Base-by-base conservation (phyloP, 2,888 invertebrate species). In the Amphimallon solstitiale region DNA sequence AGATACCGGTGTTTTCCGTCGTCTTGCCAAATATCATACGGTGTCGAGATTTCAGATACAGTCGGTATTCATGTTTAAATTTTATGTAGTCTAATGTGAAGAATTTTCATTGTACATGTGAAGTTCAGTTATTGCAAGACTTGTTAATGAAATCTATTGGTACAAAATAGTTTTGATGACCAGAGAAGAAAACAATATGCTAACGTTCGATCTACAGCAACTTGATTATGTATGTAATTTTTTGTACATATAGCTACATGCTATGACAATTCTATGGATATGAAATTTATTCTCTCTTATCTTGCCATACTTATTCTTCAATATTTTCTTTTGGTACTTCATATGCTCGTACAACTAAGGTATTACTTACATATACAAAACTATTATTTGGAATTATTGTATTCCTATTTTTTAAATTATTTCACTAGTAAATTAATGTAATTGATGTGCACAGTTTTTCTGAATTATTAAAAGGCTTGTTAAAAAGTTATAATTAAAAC, bases 181-280 rank as follows among this genome's bases (percentile, higher is more conserved):
- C n/a, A n/a, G n/a, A n/a, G n/a, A 43, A 61, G 37, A 35, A 34
- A 59, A 40, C 46, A 76, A 72, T 63, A 80, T 80, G 80, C 78
- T 78, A 71, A 76, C 78, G 63, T 75, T 81, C 59, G 81, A 81
- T 43, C 70, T 81, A 29, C 77, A 76, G 37, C 74, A 72, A 17
- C 72, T 74, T 51, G 81, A 81, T 74, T 79, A 78, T 72, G 81
- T 81, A 77, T 72, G 73, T 76, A 76, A 67, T 21, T 23, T 51
- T 61, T 46, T 51, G 48, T 34, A 35, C 72, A 59, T 61, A 29
- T 43, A 51, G 14, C n/a, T 35, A 66, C 52, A 45, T 29, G 9
- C 9, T 29, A 29, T 29, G 29, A 29, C 9, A 2, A 29, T 29
- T 29, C 5, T 29, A 7, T 5, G n/a, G n/a, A n/a, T n/a, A n/a